Conservation (phyloP, 1,140 invertebrate species). For the Bombus affinis region DNA sequence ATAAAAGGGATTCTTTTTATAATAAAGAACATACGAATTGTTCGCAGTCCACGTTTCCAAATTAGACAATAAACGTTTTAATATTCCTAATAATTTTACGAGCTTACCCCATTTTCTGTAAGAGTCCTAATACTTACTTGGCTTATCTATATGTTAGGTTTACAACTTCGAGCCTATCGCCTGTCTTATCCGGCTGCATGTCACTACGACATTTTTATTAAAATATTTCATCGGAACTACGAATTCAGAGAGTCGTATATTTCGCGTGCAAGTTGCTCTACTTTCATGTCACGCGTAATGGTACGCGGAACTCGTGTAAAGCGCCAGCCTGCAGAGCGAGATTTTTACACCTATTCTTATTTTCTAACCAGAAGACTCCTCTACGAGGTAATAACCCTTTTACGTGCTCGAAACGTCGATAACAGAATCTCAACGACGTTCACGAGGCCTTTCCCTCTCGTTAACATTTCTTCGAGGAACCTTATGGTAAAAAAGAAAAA, state of each 20-base stretch:
- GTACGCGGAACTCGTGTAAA: constrained; percentile 8
- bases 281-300: not conserved
- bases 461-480: not conserved
- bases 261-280: not conserved
- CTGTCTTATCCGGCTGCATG: too few species aligned
- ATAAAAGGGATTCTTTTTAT: too few species aligned
- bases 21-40: too few species aligned
- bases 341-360: constrained; percentile 31
- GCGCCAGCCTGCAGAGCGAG: not conserved
- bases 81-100: too few species aligned
- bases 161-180: too few species aligned
- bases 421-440: not conserved
- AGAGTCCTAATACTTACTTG: too few species aligned
- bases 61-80: not conserved
- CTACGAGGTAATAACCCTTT: constrained; percentile 32
- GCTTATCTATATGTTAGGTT: too few species aligned
- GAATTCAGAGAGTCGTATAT: not conserved
- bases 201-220: not conserved
- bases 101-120: too few species aligned
- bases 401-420: constrained; percentile 19
- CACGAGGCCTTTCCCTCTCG: not conserved
- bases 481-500: not conserved
- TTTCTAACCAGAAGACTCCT: not conserved
- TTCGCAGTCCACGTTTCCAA: not conserved
- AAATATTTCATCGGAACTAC: not conserved